Conservation (phyloP, 1,140 invertebrate genomes). For the Cheumatopsyche charites region DNA sequence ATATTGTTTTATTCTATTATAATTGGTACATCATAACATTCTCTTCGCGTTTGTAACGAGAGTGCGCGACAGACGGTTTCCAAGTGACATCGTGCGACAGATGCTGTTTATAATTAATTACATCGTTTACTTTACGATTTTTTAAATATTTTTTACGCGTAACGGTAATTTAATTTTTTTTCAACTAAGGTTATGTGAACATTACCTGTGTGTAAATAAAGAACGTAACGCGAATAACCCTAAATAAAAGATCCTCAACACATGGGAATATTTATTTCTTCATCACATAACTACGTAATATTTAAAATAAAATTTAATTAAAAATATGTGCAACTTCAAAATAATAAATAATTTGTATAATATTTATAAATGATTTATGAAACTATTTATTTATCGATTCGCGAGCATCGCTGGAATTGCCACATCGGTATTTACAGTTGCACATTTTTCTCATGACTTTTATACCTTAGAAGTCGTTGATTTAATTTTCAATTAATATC, state of each 20-base stretch:
- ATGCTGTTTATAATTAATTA: constrained; percentile 14
- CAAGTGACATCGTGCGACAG: neutral
- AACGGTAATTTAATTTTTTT: constrained; percentile 1
- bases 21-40: too few relatives aligned
- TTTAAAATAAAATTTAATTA: too few relatives aligned
- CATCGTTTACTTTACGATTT: constrained; percentile 21
- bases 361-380: neutral
- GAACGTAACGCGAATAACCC: too few relatives aligned
- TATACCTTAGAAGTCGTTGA: neutral
- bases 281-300: too few relatives aligned
- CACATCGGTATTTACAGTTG: neutral
- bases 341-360: neutral
- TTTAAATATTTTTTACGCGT: constrained; percentile 4
- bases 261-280: too few relatives aligned
- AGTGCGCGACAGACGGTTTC: neutral
- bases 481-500: constrained; percentile 39
- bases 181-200: neutral
- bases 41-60: too few relatives aligned
- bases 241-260: too few relatives aligned
- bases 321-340: too few relatives aligned
- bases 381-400: too few relatives aligned
- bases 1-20: too few relatives aligned
- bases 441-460: constrained; percentile 18
- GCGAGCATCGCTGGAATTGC: too few relatives aligned
- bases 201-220: too few relatives aligned